Conservation (phyloP, 2,888 invertebrate species). For the Drosophila acutilabella region DNA sequence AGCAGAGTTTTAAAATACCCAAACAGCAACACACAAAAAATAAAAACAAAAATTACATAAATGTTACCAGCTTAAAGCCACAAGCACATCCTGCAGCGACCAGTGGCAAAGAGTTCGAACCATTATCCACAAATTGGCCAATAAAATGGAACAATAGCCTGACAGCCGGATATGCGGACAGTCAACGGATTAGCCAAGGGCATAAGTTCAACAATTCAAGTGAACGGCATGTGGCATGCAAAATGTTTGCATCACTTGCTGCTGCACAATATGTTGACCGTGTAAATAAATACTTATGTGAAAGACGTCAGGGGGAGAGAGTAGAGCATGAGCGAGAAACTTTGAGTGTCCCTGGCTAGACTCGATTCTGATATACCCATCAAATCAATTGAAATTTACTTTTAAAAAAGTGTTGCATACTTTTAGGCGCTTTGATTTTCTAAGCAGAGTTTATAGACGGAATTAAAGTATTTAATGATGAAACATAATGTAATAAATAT, state of each 20-base stretch:
- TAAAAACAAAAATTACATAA: conserved; percentile 6
- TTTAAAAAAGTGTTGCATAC: background rate
- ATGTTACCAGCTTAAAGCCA: conserved; percentile 33
- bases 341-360: too few relatives aligned
- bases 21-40: background rate
- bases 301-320: background rate
- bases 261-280: conserved; percentile 5
- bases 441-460: too few relatives aligned
- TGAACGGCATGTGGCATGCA: conserved; percentile 14
- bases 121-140: conserved; percentile 27
- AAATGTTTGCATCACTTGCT: conserved; percentile 25
- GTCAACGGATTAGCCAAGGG: conserved; percentile 17
- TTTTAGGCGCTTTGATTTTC: background rate
- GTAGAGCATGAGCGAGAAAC: background rate
- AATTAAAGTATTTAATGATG: too few relatives aligned
- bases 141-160: conserved; percentile 21
- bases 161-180: conserved; percentile 1
- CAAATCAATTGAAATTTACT: background rate
- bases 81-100: conserved; percentile 8
- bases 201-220: conserved; percentile 15
- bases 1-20: conserved; percentile 44
- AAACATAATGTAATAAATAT: too few relatives aligned
- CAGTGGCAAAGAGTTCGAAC: conserved; percentile 10
- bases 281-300: conserved; percentile 32
- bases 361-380: background rate